Conservation (phyloP, 2,113 vertebrate genomes). For the Nerophis ophidion region DNA sequence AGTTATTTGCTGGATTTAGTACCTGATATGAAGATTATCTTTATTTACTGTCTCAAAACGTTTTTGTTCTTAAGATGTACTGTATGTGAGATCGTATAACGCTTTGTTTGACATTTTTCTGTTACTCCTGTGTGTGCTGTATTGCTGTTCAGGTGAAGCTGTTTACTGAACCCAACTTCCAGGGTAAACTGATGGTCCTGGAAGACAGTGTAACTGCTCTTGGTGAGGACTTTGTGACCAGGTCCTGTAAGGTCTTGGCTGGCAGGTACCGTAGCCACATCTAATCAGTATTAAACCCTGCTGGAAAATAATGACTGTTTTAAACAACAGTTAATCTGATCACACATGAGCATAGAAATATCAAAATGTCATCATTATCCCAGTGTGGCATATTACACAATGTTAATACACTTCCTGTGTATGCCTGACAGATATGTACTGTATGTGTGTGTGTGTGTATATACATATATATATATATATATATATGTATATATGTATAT, state of each 20-base stretch:
- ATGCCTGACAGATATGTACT: no score
- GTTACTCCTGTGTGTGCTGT: background rate
- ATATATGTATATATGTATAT: no score
- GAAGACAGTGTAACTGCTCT: constrained; percentile 74
- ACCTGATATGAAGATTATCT: no score
- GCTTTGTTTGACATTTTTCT: background rate
- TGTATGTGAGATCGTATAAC: constrained; percentile 1
- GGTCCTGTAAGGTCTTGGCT: constrained; percentile 84
- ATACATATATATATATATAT: no score
- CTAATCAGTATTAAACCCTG: background rate
- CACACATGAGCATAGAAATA: background rate
- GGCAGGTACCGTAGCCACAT: constrained; percentile 78
- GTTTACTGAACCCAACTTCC: constrained; percentile 85
- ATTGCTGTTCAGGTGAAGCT: constrained; percentile 78
- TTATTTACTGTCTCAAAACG: background rate
- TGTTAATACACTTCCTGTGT: no score
- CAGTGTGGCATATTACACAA: no score
- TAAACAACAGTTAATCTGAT: background rate
- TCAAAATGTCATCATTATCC: background rate
- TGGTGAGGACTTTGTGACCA: constrained; percentile 74
- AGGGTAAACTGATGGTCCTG: constrained; percentile 75
- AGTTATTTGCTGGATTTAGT: no score
- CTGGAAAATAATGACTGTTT: background rate
- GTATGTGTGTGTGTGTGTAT: no score
- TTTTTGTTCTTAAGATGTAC: background rate